Conservation (phyloP, 2,113 vertebrate species). For the Pithys albifrons region DNA sequence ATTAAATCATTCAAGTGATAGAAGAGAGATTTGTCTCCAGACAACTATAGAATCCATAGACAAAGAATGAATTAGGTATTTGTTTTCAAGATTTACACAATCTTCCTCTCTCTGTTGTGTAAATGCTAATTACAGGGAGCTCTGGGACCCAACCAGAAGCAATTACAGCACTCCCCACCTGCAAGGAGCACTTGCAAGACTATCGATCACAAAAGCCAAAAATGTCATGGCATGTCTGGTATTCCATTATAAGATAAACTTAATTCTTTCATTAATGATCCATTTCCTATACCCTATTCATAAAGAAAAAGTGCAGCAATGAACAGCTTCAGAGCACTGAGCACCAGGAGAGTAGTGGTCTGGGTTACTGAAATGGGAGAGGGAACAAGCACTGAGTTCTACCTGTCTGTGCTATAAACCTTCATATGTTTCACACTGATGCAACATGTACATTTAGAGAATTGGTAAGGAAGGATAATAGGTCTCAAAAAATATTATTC, state of each 20-base stretch:
- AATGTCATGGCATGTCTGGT: neutral
- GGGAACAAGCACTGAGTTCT: neutral
- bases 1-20: neutral
- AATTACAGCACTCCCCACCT: neutral
- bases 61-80: neutral
- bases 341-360: neutral
- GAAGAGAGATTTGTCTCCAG: neutral
- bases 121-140: neutral
- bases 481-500: neutral
- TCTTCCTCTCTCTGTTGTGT: neutral
- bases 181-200: neutral
- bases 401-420: neutral
- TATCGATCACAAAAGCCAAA: neutral
- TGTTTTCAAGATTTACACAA: neutral
- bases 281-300: neutral
- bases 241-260: neutral
- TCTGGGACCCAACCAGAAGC: neutral
- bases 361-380: neutral
- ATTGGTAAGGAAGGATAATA: neutral
- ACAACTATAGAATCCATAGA: neutral
- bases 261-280: neutral
- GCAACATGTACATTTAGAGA: neutral
- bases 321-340: neutral
- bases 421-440: neutral
- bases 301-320: neutral